These are phyloP conservation scores for Anoplius nigerrimus DNA, from an alignment of 2,888 invertebrate genomes.

Conservation along the genomic window DNA sequence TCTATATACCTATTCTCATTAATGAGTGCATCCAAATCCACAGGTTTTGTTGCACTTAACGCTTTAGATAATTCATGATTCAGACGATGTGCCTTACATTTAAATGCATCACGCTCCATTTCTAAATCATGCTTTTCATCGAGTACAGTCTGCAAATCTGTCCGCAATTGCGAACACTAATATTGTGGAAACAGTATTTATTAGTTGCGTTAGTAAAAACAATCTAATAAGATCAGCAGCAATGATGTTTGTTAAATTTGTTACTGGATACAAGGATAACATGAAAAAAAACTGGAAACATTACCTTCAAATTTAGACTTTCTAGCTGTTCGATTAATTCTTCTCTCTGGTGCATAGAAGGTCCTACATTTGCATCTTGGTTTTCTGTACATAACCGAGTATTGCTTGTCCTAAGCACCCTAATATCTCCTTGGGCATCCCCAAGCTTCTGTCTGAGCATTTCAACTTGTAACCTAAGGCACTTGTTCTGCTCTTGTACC, in stretches of 20 bases:
- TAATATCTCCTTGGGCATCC: slow-evolving; percentile 83
- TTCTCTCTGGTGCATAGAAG: slow-evolving; percentile 80
- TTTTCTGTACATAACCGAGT: slow-evolving; percentile 64
- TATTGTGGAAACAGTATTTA: slow-evolving; percentile 33
- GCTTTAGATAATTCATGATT: slow-evolving; percentile 88
- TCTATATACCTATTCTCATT: slow-evolving; percentile 83
- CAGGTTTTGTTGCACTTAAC: slow-evolving; percentile 77
- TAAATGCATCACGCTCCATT: slow-evolving; percentile 88
- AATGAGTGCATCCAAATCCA: slow-evolving; percentile 87
- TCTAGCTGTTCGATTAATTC: slow-evolving; percentile 83
- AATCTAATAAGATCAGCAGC: slow-evolving; percentile 11
- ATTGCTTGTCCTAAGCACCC: slow-evolving; percentile 77
- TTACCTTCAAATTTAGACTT: slow-evolving; percentile 80
- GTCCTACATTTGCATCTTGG: slow-evolving; percentile 55
- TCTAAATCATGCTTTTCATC: slow-evolving; percentile 91
- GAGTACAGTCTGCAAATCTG: slow-evolving; percentile 85
- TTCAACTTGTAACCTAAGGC: slow-evolving; percentile 80
- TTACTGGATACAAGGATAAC: background rate
- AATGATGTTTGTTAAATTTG: background rate
- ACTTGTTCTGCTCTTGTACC: slow-evolving; percentile 77
- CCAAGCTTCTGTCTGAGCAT: slow-evolving; percentile 83
- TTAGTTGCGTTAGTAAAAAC: background rate
- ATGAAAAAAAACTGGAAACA: slow-evolving; percentile 9
- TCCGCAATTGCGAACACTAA: slow-evolving; percentile 84
- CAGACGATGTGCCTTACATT: slow-evolving; percentile 87